Base-by-base conservation (phyloP, 1,140 invertebrate genomes). In the Drosophila miranda region DNA sequence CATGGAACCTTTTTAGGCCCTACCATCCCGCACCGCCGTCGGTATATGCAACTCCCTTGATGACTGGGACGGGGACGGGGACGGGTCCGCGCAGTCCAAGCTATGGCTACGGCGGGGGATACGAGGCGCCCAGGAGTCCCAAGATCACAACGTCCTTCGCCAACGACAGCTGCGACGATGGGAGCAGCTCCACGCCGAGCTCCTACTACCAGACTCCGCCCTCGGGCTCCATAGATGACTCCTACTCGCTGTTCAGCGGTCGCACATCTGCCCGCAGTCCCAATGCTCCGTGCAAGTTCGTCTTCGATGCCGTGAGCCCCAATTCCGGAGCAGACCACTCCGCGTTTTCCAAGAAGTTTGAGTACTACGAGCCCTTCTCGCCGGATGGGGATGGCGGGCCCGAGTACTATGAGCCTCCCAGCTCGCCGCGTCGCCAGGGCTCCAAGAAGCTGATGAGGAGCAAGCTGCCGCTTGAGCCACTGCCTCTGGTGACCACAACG, bases 321-420 rank as follows among this genome's bases (percentile, higher is more conserved):
- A 71, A 69, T 30, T 83, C 86, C 0, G 69, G 74, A n/a, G 45
- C 52, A 71, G 42, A 73, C 60, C 46, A 68, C 56, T 28, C 61
- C 6, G 58, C 59, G 23, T 11, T 62, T 43, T 67, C 70, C 14
- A 64, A 80, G 44, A 91, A 91, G 55, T 91, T 90, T 46, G 90
- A 91, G 34, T 91, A 90, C 48, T 91, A 91, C 46, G 89, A 91
- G 14, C 89, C 89, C 43, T 83, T 90, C n/a, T 88, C 90, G 0
- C 89, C 89, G 1, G 90, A 90, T 13, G 89, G 88, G 9, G 89
- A 90, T n/a, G 89, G 88, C 7, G 89, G 68, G 7, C 69, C 74
- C 6, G 9, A 78, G 13, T 87, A 87, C 41, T 87, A 87, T 6
- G 83, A 87, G 30, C 82, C 82, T 0, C 89, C 89, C 0, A 72